Conservation (phyloP, 2,113 vertebrate genomes). For the Phodopus roborovskii region DNA sequence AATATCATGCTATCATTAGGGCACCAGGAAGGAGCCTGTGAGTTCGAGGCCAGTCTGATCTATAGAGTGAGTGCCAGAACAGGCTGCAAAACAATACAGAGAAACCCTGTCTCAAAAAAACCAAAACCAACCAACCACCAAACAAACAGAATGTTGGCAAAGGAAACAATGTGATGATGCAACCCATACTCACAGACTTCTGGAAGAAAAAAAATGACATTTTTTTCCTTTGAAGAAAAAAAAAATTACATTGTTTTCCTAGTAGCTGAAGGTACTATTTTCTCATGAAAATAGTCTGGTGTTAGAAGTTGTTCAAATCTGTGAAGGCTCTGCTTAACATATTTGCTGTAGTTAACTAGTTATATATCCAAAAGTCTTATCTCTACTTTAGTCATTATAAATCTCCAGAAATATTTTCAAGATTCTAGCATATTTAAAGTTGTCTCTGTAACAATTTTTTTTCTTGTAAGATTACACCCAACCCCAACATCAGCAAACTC, state of each 20-base stretch:
- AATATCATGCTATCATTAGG: neutral
- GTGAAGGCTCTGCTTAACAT: neutral
- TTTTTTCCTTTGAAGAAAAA: too few species aligned
- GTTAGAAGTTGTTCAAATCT: neutral
- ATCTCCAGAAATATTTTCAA: neutral
- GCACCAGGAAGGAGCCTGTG: neutral
- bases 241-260: neutral
- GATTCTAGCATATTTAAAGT: conserved; percentile 23
- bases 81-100: too few species aligned
- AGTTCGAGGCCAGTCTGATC: too few species aligned
- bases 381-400: neutral
- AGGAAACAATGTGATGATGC: neutral
- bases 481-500: neutral
- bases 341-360: neutral
- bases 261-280: neutral
- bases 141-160: neutral
- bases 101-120: too few species aligned
- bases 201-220: neutral
- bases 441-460: neutral
- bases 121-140: too few species aligned
- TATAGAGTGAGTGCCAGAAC: too few species aligned
- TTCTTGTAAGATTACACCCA: neutral
- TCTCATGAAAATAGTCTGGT: neutral
- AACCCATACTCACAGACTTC: neutral
- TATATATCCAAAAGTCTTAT: neutral